A percentile compares a stretch with the other conserved stretches of the same genome.
phyloP scores from a whole-genome alignment of 2,113 vertebrate species.

The Hipposideros armiger region DNA sequence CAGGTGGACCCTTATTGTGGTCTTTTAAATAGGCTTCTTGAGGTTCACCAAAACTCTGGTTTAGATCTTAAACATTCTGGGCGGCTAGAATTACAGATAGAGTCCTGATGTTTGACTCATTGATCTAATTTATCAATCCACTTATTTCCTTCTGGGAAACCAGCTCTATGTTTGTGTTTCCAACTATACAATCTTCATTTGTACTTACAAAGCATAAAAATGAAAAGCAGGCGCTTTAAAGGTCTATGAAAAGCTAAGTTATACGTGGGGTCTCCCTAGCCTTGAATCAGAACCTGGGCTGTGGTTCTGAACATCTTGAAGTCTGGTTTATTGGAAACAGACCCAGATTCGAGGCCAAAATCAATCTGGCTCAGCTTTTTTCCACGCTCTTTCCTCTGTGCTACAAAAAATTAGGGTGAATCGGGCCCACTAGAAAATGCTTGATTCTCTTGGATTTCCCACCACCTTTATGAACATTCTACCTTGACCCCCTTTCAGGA shows the following conservation, averaged over 20 bases:
- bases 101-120: not conserved
- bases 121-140: not conserved
- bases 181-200: not conserved
- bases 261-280: not conserved
- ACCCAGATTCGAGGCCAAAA: not conserved
- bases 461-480: not conserved
- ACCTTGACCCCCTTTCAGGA: not conserved
- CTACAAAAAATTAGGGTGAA: not conserved
- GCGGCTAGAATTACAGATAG: not conserved
- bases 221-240: not conserved
- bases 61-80: not conserved
- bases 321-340: not conserved
- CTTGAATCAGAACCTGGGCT: not conserved
- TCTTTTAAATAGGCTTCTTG: not conserved
- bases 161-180: not conserved
- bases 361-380: not conserved
- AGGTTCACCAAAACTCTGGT: not conserved
- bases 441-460: not conserved
- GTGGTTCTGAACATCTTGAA: not conserved
- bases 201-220: not conserved
- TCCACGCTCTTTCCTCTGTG: not conserved
- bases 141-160: slow-evolving; percentile 31
- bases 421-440: not conserved
- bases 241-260: not conserved
- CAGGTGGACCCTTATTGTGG: not conserved